Conservation (phyloP, 2,113 vertebrate genomes). For the Phasianus colchicus region DNA sequence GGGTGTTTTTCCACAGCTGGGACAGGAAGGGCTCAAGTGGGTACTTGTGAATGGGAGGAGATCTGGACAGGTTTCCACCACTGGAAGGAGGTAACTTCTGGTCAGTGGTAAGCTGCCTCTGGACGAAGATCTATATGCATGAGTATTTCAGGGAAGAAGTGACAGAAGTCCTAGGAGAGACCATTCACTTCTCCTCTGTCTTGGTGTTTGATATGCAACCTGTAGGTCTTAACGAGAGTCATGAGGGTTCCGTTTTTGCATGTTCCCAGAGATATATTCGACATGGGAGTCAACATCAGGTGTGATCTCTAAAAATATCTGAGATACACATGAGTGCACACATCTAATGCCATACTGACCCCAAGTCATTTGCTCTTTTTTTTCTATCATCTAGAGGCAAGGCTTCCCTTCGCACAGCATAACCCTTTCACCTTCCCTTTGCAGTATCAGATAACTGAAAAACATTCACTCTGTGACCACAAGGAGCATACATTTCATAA, state of each 20-base stretch:
- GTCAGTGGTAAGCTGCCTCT: not conserved
- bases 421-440: not conserved
- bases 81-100: constrained; percentile 5
- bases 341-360: not conserved
- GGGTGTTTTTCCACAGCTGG: constrained; percentile 37
- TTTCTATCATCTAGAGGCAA: not conserved
- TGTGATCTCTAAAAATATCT: not conserved
- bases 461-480: not conserved
- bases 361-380: not conserved
- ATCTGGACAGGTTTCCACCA: not conserved
- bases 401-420: not conserved
- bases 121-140: not conserved
- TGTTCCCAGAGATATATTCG: not conserved
- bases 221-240: not conserved
- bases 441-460: not conserved
- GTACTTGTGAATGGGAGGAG: not conserved
- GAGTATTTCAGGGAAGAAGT: not conserved
- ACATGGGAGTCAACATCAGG: not conserved
- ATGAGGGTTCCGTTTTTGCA: not conserved
- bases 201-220: not conserved
- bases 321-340: not conserved
- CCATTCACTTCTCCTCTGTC: not conserved
- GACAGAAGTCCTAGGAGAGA: not conserved
- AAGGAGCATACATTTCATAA: not conserved
- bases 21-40: constrained; percentile 24